phyloP scores from a whole-genome alignment of 2,113 vertebrate genomes.

The Philantomba maxwellii region DNA sequence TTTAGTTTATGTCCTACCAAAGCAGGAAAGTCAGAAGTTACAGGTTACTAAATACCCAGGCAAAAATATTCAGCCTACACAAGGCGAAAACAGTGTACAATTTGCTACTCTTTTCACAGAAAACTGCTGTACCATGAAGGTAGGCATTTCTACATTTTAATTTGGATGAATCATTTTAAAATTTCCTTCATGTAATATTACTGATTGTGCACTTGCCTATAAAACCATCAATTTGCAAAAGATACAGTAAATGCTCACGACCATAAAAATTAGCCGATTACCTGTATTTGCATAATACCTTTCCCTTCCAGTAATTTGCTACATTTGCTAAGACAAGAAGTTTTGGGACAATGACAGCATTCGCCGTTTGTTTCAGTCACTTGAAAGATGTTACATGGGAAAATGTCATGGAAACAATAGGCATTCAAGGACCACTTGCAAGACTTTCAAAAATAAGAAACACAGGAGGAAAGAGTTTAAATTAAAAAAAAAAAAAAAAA shows the following conservation, averaged over 20 bases:
- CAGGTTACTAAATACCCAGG: conserved; percentile 25
- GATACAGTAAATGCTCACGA: background rate
- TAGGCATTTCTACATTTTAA: conserved; percentile 30
- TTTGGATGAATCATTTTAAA: conserved; percentile 37
- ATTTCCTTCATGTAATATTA: conserved; percentile 1
- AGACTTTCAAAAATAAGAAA: conserved; percentile 47
- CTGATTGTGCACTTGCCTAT: background rate
- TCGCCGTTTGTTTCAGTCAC: conserved; percentile 7
- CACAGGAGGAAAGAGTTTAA: background rate
- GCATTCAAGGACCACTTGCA: conserved; percentile 18
- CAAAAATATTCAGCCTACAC: conserved; percentile 9
- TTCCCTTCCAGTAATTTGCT: conserved; percentile 26
- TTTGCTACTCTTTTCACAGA: conserved; percentile 18
- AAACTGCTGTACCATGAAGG: conserved; percentile 29
- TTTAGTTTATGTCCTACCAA: conserved; percentile 23
- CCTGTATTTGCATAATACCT: conserved; percentile 19
- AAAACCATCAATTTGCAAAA: conserved; percentile 20
- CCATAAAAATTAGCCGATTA: conserved; percentile 39
- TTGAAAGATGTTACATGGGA: conserved; percentile 3
- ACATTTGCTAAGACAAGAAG: conserved; percentile 33
- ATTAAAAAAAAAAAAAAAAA: background rate
- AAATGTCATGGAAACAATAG: conserved; percentile 41
- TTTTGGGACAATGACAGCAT: background rate
- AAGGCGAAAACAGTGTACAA: conserved; percentile 7
- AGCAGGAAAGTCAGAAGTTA: conserved; percentile 40